Evolutionary conservation across 2,113 vertebrate species (phyloP).

Genomic region (Callocephalon fimbriatum): DNA sequence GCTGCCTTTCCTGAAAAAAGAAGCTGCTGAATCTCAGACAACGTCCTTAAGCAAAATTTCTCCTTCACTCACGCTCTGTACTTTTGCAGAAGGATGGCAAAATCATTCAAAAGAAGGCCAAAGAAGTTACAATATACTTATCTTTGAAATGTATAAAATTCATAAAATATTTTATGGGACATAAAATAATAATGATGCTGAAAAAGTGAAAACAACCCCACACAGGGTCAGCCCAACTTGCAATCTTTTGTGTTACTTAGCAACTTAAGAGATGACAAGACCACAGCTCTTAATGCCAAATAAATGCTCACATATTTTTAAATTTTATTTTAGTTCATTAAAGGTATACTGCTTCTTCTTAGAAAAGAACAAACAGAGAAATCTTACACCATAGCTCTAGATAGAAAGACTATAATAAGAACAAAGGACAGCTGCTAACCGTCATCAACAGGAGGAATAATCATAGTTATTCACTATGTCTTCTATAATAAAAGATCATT

Average conservation of each 20-base stretch:
- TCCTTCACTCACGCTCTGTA: neutral
- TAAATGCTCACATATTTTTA: neutral
- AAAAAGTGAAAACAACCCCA: neutral
- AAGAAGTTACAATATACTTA: neutral
- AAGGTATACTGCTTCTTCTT: neutral
- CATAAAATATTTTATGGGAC: neutral
- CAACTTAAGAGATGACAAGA: neutral
- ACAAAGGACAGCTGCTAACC: neutral
- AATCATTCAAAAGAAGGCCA: neutral
- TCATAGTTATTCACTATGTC: neutral
- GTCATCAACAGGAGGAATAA: neutral
- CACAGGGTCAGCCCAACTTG: rapidly evolving
- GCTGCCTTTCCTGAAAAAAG: neutral
- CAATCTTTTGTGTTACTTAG: neutral
- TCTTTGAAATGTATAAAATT: neutral
- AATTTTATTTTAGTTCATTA: neutral
- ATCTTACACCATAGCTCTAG: neutral
- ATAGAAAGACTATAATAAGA: neutral
- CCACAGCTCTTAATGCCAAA: neutral
- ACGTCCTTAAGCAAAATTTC: neutral
- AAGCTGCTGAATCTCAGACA: neutral
- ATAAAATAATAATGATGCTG: neutral
- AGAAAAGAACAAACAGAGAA: neutral
- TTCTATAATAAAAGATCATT: neutral
- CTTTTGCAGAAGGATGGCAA: neutral